Percentiles rank a stretch among this genome's conserved stretches.
Conservation (phyloP, 2,888 invertebrate species). For the Apodemia duryi region DNA sequence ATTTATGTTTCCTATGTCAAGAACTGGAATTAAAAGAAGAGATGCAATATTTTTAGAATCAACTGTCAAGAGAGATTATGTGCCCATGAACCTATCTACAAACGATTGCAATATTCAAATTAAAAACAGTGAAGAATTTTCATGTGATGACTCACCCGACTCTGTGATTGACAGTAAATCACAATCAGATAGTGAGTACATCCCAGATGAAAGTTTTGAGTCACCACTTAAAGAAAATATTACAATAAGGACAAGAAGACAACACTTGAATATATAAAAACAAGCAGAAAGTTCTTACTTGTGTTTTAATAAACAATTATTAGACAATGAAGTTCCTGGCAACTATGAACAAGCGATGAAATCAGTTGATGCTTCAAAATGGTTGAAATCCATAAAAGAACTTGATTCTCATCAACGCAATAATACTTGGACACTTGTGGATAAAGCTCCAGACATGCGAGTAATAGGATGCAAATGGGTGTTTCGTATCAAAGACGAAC, state of each 20-base stretch:
- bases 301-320: not conserved
- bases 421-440: not conserved
- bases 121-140: not conserved
- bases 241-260: conserved; percentile 8
- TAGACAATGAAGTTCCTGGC: not conserved
- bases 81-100: conserved; percentile 16
- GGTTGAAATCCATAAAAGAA: conserved; percentile 2
- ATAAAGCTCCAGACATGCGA: not conserved
- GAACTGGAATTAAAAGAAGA: conserved; percentile 22
- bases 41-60: conserved; percentile 25
- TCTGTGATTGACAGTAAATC: not conserved
- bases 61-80: conserved; percentile 22
- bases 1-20: conserved; percentile 25
- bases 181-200: conserved; percentile 1
- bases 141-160: not conserved
- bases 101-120: not conserved
- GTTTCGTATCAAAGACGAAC: not conserved
- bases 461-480: not conserved
- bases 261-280: not conserved
- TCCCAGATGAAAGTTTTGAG: not conserved
- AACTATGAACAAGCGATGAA: not conserved
- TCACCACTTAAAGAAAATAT: not conserved
- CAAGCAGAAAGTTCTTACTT: not conserved
- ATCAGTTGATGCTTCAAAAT: not conserved
- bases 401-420: not conserved